Percentiles rank a stretch among this genome's conserved stretches.
Conservation (phyloP, 1,140 invertebrate species). For the Euura saliciscinereae region DNA sequence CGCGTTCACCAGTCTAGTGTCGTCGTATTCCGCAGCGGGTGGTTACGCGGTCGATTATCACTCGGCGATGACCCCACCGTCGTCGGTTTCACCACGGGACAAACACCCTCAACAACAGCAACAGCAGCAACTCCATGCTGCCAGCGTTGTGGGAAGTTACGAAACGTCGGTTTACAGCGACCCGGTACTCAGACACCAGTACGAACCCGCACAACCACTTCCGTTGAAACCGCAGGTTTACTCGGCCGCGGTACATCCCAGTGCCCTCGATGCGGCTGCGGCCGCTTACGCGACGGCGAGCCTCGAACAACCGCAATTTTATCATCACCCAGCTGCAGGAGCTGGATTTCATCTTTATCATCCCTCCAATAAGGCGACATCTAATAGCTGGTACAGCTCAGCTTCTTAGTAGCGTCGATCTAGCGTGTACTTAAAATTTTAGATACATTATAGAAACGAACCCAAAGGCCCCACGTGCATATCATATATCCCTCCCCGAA, state of each 20-base stretch:
- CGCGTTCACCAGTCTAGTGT: conserved; percentile 66
- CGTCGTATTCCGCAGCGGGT: conserved; percentile 63
- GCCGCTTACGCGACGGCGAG: conserved; percentile 60
- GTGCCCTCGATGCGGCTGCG: conserved; percentile 64
- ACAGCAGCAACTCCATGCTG: conserved; percentile 37
- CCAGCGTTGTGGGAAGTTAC: conserved; percentile 46
- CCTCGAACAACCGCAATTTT: conserved; percentile 83
- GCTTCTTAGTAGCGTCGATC: conserved; percentile 51
- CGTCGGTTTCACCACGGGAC: conserved; percentile 91
- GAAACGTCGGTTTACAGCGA: conserved; percentile 50
- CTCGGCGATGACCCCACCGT: conserved; percentile 93
- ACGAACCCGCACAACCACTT: conserved; percentile 73
- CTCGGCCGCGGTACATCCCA: conserved; percentile 66
- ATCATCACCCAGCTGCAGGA: conserved; percentile 72
- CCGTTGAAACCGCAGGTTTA: conserved; percentile 92
- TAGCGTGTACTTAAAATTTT: conserved; percentile 46
- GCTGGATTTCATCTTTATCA: conserved; percentile 90
- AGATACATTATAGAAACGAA: conserved; percentile 25
- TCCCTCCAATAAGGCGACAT: conserved; percentile 69
- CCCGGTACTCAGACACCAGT: conserved; percentile 66
- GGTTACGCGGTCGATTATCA: conserved; percentile 82
- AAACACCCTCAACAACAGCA: conserved; percentile 70
- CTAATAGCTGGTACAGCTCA: conserved; percentile 59
- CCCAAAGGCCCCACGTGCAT: conserved; percentile 29
- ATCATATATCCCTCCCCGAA: conserved; percentile 15